phyloP scores from a whole-genome alignment of 2,113 vertebrate genomes.

The Drymodes brunneopygia region DNA sequence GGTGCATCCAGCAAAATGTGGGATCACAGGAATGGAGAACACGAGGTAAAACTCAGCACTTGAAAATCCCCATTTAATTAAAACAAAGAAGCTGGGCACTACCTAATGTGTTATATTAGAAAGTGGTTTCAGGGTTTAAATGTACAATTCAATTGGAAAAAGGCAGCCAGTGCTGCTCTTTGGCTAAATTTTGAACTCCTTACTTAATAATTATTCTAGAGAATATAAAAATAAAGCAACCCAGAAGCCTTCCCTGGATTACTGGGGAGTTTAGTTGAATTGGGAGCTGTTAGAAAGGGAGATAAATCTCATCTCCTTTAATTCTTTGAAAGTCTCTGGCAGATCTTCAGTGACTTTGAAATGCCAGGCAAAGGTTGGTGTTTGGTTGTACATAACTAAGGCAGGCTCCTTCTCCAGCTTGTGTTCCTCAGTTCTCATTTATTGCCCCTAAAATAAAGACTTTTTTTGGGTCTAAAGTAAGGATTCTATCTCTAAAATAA shows the following conservation, averaged over 20 bases:
- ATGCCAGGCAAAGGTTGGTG: rapidly evolving
- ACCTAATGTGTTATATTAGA: background rate
- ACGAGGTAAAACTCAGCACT: background rate
- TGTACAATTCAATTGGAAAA: background rate
- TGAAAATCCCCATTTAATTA: background rate
- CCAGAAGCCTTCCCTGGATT: background rate
- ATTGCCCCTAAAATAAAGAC: background rate
- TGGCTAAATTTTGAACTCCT: background rate
- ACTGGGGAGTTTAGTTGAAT: background rate
- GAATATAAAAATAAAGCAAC: background rate
- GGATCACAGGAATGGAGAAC: background rate
- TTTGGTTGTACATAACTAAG: background rate
- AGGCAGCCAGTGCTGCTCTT: background rate
- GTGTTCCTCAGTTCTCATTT: background rate
- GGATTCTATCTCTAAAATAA: background rate
- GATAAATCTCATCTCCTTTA: background rate
- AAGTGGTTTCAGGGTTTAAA: background rate
- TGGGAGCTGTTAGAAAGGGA: background rate
- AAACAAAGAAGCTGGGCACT: background rate
- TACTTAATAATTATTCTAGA: background rate
- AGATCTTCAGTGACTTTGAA: background rate
- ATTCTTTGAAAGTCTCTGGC: background rate
- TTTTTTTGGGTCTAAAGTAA: background rate
- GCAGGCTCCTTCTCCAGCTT: background rate
- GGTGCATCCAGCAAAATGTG: background rate